Evolutionary conservation across 1,140 invertebrate species (phyloP).

Genomic region (Idris sp.): DNA sequence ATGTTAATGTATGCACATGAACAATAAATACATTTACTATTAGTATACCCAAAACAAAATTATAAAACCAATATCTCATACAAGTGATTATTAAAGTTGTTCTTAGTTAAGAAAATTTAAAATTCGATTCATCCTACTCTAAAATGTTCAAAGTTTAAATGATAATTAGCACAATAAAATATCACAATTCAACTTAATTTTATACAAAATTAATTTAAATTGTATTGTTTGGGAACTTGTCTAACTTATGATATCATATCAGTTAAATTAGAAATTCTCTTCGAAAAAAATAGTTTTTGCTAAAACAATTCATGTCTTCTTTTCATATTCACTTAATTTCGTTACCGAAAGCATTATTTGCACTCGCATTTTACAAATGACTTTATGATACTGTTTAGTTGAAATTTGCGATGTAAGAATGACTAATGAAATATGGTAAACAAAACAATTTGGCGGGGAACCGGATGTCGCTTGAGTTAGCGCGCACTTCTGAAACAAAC

Average conservation of each 20-base stretch:
- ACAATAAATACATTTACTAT: neutral
- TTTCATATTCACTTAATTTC: conserved; percentile 35
- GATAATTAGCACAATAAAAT: too few relatives aligned
- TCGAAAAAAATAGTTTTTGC: conserved; percentile 13
- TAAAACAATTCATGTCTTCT: conserved; percentile 35
- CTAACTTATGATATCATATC: too few relatives aligned
- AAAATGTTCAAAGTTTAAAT: too few relatives aligned
- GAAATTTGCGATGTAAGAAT: conserved; percentile 56
- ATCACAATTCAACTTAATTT: too few relatives aligned
- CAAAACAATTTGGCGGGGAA: conserved; percentile 59
- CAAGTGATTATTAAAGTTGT: too few relatives aligned
- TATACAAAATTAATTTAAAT: too few relatives aligned
- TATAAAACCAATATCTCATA: too few relatives aligned
- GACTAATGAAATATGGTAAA: conserved; percentile 64
- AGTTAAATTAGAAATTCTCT: too few relatives aligned
- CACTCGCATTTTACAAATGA: conserved; percentile 39
- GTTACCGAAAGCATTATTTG: conserved; percentile 32
- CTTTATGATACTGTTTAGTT: conserved; percentile 48
- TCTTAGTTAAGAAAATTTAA: too few relatives aligned
- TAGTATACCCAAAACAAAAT: too few relatives aligned
- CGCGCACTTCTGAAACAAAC: conserved; percentile 52
- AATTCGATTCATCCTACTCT: too few relatives aligned
- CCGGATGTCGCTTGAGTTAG: conserved; percentile 60
- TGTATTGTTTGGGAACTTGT: too few relatives aligned
- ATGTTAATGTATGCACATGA: conserved; percentile 14